phyloP scores from a whole-genome alignment of 2,797 vertebrate species.

The Novumbra hubbsi region DNA sequence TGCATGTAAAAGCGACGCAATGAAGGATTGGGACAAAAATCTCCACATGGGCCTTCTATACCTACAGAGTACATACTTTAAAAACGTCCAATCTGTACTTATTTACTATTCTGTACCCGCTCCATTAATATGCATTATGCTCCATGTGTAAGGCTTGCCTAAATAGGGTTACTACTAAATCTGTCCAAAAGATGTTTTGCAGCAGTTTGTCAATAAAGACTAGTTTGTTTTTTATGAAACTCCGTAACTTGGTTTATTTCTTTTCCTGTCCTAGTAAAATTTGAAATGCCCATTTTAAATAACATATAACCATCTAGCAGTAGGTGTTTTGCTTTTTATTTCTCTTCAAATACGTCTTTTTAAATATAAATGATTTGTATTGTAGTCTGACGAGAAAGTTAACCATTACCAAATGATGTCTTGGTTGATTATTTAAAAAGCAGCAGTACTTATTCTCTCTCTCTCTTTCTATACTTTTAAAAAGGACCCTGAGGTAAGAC shows the following conservation, averaged over 20 bases:
- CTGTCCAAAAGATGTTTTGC: slow-evolving; percentile 97
- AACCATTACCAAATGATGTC: slow-evolving; percentile 80
- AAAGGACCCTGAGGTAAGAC: slow-evolving; percentile 87
- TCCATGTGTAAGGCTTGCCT: slow-evolving; percentile 97
- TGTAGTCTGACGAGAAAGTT: slow-evolving; percentile 74
- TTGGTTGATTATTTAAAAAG: slow-evolving; percentile 77
- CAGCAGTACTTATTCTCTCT: slow-evolving; percentile 83
- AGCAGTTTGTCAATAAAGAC: slow-evolving; percentile 99
- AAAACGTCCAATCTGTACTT: slow-evolving; percentile 85
- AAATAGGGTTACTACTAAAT: slow-evolving; percentile 99
- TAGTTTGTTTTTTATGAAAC: slow-evolving; percentile 99
- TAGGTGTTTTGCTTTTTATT: slow-evolving; percentile 82
- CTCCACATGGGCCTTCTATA: slow-evolving; percentile 84
- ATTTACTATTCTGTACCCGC: slow-evolving; percentile 79
- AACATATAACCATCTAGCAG: slow-evolving; percentile 72
- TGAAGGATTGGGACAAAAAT: slow-evolving; percentile 83
- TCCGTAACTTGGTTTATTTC: slow-evolving; percentile 92
- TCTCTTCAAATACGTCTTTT: slow-evolving; percentile 73
- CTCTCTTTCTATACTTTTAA: slow-evolving; percentile 87
- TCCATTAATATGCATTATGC: slow-evolving; percentile 97
- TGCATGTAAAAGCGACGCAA: slow-evolving; percentile 76
- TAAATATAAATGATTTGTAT: slow-evolving; percentile 83
- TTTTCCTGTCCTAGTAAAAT: slow-evolving; percentile 83
- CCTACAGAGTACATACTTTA: slow-evolving; percentile 91
- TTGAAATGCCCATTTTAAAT: slow-evolving; percentile 86